Evolutionary conservation across 2,113 vertebrate species (phyloP).

Genomic region (Typhlomys cinereus): DNA sequence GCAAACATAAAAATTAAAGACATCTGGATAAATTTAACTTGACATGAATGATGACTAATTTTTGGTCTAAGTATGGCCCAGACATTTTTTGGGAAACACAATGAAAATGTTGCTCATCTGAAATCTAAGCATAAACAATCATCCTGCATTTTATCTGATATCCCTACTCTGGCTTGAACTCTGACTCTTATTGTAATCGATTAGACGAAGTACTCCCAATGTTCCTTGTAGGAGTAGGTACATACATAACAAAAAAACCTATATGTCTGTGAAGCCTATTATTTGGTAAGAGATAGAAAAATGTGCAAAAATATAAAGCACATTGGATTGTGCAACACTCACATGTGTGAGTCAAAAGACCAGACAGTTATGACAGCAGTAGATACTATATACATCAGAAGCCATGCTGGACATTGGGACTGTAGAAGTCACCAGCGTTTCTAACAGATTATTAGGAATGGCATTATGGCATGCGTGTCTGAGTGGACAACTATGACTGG

Average conservation of each 20-base stretch:
- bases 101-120: slow-evolving; percentile 4
- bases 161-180: neutral
- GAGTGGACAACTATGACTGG: neutral
- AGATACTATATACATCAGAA: neutral
- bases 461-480: neutral
- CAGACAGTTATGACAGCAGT: neutral
- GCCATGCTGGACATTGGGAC: neutral
- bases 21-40: neutral
- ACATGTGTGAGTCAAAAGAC: neutral
- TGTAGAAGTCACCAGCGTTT: neutral
- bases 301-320: neutral
- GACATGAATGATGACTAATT: neutral
- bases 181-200: neutral
- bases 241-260: neutral
- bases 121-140: slow-evolving; percentile 28
- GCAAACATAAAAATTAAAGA: slow-evolving; percentile 12
- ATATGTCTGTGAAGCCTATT: neutral
- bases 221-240: neutral
- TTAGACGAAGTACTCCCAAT: neutral
- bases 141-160: slow-evolving; percentile 33
- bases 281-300: neutral
- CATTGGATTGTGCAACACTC: neutral
- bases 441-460: neutral
- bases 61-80: neutral
- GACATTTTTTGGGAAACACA: neutral